These are phyloP conservation scores for Heliconius melpomene DNA, from an alignment of 1,140 invertebrate genomes.

Conservation along the genomic window DNA sequence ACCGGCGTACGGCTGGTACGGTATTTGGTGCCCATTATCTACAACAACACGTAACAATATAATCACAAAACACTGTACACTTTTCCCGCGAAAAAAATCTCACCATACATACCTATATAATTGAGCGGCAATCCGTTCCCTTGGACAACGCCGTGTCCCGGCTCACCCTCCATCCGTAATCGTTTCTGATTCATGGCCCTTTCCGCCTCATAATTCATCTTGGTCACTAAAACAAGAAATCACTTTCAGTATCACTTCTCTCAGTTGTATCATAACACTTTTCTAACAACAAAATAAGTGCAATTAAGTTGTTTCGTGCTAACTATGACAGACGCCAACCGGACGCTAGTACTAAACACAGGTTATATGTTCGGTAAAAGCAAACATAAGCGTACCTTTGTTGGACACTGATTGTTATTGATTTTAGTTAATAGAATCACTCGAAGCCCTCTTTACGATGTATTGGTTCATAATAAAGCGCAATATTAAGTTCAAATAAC, in stretches of 20 bases:
- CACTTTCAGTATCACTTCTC: constrained; percentile 49
- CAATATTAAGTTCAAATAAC: constrained; percentile 71
- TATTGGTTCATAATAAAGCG: constrained; percentile 73
- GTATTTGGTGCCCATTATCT: constrained; percentile 81
- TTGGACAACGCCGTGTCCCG: constrained; percentile 78
- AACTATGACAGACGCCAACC: constrained; percentile 79
- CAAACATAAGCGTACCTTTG: constrained; percentile 81
- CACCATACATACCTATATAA: constrained; percentile 71
- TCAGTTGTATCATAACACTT: constrained; percentile 47
- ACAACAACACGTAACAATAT: constrained; percentile 44
- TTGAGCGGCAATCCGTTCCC: constrained; percentile 79
- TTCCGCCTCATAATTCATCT: constrained; percentile 81
- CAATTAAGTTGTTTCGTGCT: constrained; percentile 61
- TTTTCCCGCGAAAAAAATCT: constrained; percentile 48
- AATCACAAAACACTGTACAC: constrained; percentile 8
- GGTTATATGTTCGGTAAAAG: constrained; percentile 77
- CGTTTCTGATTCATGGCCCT: constrained; percentile 80
- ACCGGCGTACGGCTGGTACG: constrained; percentile 78
- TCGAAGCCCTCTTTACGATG: constrained; percentile 59
- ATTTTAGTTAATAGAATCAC: constrained; percentile 78
- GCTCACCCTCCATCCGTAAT: constrained; percentile 79
- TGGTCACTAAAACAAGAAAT: constrained; percentile 74
- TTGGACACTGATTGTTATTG: constrained; percentile 78
- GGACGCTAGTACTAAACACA: constrained; percentile 81
- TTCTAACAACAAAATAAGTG: constrained; percentile 54